Base-by-base conservation (phyloP, 2,797 vertebrate species). In the Hyperoplus immaculatus region DNA sequence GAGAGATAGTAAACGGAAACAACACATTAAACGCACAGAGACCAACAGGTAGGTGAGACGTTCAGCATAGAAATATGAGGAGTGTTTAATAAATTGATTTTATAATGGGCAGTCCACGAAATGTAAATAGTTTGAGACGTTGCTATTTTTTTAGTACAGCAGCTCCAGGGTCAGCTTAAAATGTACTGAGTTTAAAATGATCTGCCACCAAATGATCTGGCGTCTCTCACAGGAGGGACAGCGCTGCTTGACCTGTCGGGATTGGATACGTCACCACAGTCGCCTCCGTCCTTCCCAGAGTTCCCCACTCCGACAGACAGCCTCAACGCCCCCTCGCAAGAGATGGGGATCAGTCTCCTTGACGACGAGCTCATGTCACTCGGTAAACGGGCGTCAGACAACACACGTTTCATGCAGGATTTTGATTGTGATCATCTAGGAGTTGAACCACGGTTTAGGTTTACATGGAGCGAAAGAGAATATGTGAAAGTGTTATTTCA, bases 331-430 rank as follows among this genome's bases (percentile, higher is more conserved):
- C 94, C 4, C 8, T 95, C 86, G 21, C 94, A 96, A 16, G 96
- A 98, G 72, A 93, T 89, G 93, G 92, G 97, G 0, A 91, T 97
- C 69, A 98, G 96, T 74, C 93, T 99, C 82, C 96, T 99, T n/a
- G 98, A 99, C 16, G 98, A 99, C 36, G 98, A 99, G 85, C 97
- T 99, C 73, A 99, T 99, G 98, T 98, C 98, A 59, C 95, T 99
- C 57, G 97, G 98, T 99, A 93, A 96, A 91, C 2, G 47, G 58
- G 8, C 1, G 1, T 41, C 49, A 6, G 12, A 60, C 53, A 1
- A 1, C 11, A 13, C 50, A 59, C 21, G 16, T 15, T 47, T 9
- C 21, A 15, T 36, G 29, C 29, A 8, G 10, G 43, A 11, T 47
- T 5, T 36, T 5, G 3, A 53, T 16, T 42, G 12, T 39, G 10